Base-by-base conservation (phyloP, 2,888 invertebrate species). In the Acanthosepion esculentum region DNA sequence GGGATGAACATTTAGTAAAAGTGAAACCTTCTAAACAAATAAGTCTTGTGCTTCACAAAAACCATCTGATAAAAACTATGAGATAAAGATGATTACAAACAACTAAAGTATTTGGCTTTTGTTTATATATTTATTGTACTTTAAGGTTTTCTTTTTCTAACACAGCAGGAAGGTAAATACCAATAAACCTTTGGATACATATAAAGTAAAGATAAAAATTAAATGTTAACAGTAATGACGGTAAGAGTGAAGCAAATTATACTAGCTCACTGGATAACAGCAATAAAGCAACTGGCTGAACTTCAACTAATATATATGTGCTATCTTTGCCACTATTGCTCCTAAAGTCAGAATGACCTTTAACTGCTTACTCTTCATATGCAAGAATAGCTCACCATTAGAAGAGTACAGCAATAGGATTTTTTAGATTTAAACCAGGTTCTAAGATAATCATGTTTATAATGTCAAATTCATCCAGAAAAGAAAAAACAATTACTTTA, bases 131-230 rank as follows among this genome's bases (percentile, higher is more conserved):
- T 78, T 78, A 78, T 12, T 78, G n/a, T 78, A 33, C 78, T 12
- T 78, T 78, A 18, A 33, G 10, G 15, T n/a, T 78, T 78, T 78
- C n/a, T 78, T 33, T 78, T n/a, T 78, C n/a, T 33, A 12, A n/a
- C 5, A 15, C 78, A 78, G 2, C n/a, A 78, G n/a, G 12, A 78
- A 78, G 78, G n/a, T 78, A 12, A 12, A 78, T 78, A 78, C 4
- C 29, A 78, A 78, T 78, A n/a, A 59, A 78, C n/a, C 12, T 78
- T 78, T 78, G 78, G 15, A 78, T 78, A 6, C 78, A n/a, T n/a
- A 78, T 15, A n/a, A 78, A 78, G 78, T n/a, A 78, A 78, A 78
- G 78, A 78, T 78, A 78, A 78, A 64, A n/a, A 78, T n/a, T n/a
- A 78, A 78, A n/a, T 7, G 59, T 23, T 20, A 59, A 59, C 59